These are phyloP conservation scores for Acanthoscelides obtectus DNA, from an alignment of 2,888 invertebrate genomes.

Conservation along the genomic window DNA sequence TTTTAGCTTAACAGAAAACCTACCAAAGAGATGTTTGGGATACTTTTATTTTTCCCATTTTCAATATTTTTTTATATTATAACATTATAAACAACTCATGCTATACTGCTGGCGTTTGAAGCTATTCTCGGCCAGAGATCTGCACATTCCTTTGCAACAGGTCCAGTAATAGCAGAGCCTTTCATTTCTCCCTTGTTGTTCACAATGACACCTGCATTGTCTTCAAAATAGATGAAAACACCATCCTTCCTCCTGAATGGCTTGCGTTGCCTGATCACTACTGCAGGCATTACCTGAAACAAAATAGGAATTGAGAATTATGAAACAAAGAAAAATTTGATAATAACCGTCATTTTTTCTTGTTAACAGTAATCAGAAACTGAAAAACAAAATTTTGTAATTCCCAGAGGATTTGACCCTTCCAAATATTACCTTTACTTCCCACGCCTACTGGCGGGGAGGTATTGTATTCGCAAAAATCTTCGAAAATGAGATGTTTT, in stretches of 20 bases:
- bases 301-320: neutral
- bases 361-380: too few relatives aligned
- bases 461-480: too few relatives aligned
- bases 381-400: too few relatives aligned
- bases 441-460: too few relatives aligned
- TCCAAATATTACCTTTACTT: too few relatives aligned
- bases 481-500: too few relatives aligned
- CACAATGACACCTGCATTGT: constrained; percentile 99
- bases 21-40: neutral
- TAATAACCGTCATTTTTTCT: too few relatives aligned
- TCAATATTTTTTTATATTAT: neutral
- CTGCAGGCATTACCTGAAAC: constrained; percentile 84
- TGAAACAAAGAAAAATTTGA: too few relatives aligned
- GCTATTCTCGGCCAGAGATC: constrained; percentile 99
- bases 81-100: constrained; percentile 52
- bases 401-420: too few relatives aligned
- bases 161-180: constrained; percentile 98
- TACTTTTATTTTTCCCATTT: neutral
- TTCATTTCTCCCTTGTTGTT: constrained; percentile 99
- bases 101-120: constrained; percentile 98
- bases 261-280: constrained; percentile 97
- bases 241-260: constrained; percentile 99
- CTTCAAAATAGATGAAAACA: constrained; percentile 98
- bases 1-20: too few relatives aligned
- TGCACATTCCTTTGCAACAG: constrained; percentile 99